These are phyloP conservation scores for Hermetia illucens DNA, from an alignment of 1,140 invertebrate genomes.

Conservation along the genomic window DNA sequence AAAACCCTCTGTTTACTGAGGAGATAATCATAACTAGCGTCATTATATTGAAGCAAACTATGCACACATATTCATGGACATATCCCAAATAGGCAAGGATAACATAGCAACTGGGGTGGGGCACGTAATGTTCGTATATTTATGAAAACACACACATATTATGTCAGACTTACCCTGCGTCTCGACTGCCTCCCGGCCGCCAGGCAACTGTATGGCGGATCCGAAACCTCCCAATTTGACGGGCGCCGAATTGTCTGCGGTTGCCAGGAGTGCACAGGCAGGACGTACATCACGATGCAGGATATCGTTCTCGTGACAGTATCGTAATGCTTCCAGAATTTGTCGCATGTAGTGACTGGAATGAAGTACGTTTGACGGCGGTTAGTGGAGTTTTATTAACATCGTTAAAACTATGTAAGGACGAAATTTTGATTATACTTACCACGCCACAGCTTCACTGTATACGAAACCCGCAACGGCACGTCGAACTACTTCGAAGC, in stretches of 20 bases:
- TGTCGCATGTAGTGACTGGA: constrained; percentile 95
- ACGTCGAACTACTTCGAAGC: constrained; percentile 93
- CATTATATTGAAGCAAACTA: too few relatives aligned
- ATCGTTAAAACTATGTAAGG: constrained; percentile 2
- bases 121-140: background rate
- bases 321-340: constrained; percentile 84
- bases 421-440: too few relatives aligned
- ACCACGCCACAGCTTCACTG: constrained; percentile 97
- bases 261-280: constrained; percentile 85
- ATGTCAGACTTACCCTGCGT: constrained; percentile 42
- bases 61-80: too few relatives aligned
- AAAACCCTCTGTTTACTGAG: too few relatives aligned
- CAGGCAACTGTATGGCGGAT: constrained; percentile 81
- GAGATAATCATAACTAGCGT: too few relatives aligned
- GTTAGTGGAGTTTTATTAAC: background rate
- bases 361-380: too few relatives aligned
- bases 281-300: constrained; percentile 93
- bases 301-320: constrained; percentile 96
- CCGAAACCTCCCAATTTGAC: constrained; percentile 97
- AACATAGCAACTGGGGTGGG: too few relatives aligned
- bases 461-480: constrained; percentile 94
- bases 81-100: too few relatives aligned
- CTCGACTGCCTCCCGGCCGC: constrained; percentile 55
- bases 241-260: constrained; percentile 93
- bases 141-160: background rate